phyloP scores from a whole-genome alignment of 2,797 vertebrate genomes.

The Poeciliopsis presidionis region DNA sequence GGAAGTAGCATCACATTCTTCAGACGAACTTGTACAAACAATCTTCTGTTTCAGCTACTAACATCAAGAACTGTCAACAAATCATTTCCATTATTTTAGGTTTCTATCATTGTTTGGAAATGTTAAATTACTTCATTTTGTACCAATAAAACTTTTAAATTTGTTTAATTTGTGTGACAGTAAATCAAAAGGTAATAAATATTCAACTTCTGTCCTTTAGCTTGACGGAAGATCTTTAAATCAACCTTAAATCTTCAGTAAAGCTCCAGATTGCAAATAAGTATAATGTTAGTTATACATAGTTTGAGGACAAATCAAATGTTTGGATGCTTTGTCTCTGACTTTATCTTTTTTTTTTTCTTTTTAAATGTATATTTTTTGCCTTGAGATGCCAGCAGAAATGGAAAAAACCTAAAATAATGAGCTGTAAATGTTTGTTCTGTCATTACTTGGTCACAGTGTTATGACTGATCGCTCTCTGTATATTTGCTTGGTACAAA shows the following conservation, averaged over 20 bases:
- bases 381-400: not conserved
- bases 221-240: not conserved
- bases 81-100: too few species aligned
- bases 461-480: constrained; percentile 5
- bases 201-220: not conserved
- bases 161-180: not conserved
- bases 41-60: not conserved
- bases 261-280: too few species aligned
- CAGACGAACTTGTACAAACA: not conserved
- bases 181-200: not conserved
- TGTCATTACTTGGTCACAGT: not conserved
- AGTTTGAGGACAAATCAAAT: not conserved
- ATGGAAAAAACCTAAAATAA: not conserved
- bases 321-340: not conserved
- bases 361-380: not conserved
- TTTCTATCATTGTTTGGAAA: not conserved
- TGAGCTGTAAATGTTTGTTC: not conserved
- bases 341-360: not conserved
- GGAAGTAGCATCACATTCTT: not conserved
- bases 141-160: not conserved
- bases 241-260: not conserved
- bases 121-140: not conserved
- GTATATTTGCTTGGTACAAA: not conserved
- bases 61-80: not conserved
- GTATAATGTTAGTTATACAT: too few species aligned